phyloP scores from a whole-genome alignment of 2,888 invertebrate genomes.

The Actias luna region DNA sequence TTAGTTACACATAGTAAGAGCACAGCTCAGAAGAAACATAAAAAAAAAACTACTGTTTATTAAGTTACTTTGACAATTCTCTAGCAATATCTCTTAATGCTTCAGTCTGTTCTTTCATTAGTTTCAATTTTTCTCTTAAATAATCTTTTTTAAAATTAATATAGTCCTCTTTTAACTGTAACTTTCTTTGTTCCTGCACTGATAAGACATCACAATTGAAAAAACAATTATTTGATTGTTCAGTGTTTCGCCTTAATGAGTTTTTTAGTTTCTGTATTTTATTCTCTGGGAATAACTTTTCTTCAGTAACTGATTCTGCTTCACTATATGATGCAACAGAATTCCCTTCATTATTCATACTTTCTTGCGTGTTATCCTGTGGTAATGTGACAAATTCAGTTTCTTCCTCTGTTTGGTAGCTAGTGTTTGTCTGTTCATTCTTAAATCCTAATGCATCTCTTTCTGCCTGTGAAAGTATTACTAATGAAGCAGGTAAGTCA shows the following conservation, averaged over 20 bases:
- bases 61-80: constrained; percentile 48
- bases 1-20: not conserved
- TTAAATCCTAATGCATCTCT: constrained; percentile 60
- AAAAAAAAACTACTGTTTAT: not conserved
- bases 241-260: constrained; percentile 32
- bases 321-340: constrained; percentile 52
- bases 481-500: constrained; percentile 44
- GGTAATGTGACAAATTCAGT: constrained; percentile 55
- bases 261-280: constrained; percentile 39
- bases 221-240: constrained; percentile 51
- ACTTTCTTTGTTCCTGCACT: constrained; percentile 59
- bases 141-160: constrained; percentile 71
- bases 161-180: constrained; percentile 68
- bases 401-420: constrained; percentile 37
- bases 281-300: constrained; percentile 48
- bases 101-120: constrained; percentile 68
- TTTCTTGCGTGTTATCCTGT: constrained; percentile 40
- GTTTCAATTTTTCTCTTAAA: constrained; percentile 61
- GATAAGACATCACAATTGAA: constrained; percentile 67
- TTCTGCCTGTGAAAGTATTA: constrained; percentile 52
- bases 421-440: constrained; percentile 43
- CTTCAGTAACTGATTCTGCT: constrained; percentile 52
- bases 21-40: not conserved
- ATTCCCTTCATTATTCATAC: constrained; percentile 41
- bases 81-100: constrained; percentile 69